Percentiles rank a stretch among this genome's conserved stretches.
phyloP scores from a whole-genome alignment of 2,113 vertebrate species.

The Columba janthina region DNA sequence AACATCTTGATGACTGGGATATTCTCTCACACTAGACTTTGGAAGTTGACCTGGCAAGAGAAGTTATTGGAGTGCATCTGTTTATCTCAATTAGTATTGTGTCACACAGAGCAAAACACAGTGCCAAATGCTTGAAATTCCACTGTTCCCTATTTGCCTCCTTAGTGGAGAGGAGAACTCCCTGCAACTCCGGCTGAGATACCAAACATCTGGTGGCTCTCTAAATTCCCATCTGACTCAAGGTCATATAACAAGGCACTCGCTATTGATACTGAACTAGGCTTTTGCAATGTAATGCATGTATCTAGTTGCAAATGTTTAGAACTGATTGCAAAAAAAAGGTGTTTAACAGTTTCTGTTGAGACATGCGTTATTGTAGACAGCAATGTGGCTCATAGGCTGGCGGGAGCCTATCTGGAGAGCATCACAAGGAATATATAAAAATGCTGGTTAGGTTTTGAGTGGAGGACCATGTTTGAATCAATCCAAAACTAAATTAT shows the following conservation, averaged over 20 bases:
- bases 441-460: background rate
- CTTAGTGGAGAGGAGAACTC: background rate
- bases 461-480: background rate
- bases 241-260: background rate
- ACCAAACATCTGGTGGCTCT: slow-evolving; percentile 8
- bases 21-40: background rate
- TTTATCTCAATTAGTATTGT: slow-evolving; percentile 33
- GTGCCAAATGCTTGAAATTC: slow-evolving; percentile 50
- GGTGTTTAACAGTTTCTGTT: background rate
- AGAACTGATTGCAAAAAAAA: background rate
- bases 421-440: background rate
- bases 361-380: background rate
- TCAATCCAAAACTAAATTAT: background rate
- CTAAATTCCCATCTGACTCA: background rate
- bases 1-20: background rate
- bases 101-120: slow-evolving; percentile 1
- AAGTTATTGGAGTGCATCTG: background rate
- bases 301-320: background rate
- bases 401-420: background rate
- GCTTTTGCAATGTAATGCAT: background rate
- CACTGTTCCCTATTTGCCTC: background rate
- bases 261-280: background rate
- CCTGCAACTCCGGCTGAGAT: background rate
- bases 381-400: background rate
- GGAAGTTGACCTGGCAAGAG: background rate